phyloP scores from a whole-genome alignment of 2,113 vertebrate species.

The Lucifuga dentata region DNA sequence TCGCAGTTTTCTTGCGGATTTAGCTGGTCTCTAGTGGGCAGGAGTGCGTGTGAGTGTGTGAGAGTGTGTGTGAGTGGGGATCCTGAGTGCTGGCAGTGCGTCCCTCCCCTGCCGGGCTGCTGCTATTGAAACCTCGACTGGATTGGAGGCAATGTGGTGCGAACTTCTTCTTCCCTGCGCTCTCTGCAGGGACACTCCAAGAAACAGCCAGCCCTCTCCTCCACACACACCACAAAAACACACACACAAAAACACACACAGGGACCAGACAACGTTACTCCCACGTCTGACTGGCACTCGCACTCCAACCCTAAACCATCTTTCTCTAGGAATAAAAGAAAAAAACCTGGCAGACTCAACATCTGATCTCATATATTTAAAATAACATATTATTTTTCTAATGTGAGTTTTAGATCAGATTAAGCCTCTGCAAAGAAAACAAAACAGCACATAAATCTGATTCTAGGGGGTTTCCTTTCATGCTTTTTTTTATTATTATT shows the following conservation, averaged over 20 bases:
- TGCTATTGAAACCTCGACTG: slow-evolving; percentile 80
- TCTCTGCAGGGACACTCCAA: slow-evolving; percentile 65
- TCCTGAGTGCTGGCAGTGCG: slow-evolving; percentile 76
- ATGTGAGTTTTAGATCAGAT: too few species aligned
- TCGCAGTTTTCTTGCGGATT: slow-evolving; percentile 72
- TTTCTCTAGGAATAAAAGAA: background rate
- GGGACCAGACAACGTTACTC: slow-evolving; percentile 47
- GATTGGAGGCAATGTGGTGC: slow-evolving; percentile 78
- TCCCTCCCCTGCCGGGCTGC: slow-evolving; percentile 80
- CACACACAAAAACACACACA: slow-evolving; percentile 37
- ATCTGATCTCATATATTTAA: background rate
- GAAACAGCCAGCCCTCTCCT: slow-evolving; percentile 76
- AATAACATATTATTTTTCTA: background rate
- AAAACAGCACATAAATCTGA: slow-evolving; percentile 20
- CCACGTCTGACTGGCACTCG: slow-evolving; percentile 27
- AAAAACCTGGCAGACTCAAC: background rate
- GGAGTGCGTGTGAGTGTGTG: slow-evolving; percentile 50
- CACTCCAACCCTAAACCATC: slow-evolving; percentile 20
- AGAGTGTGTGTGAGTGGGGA: slow-evolving; percentile 16
- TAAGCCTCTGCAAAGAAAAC: background rate
- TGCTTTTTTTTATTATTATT: slow-evolving; percentile 43
- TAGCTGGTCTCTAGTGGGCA: slow-evolving; percentile 72
- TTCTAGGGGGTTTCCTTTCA: slow-evolving; percentile 63
- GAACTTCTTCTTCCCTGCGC: slow-evolving; percentile 67
- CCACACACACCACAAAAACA: slow-evolving; percentile 24